Evolutionary conservation across 2,888 invertebrate species (phyloP), one percentile per base, ranked within the genome.

Genomic region (Epinotia bilunana): DNA sequence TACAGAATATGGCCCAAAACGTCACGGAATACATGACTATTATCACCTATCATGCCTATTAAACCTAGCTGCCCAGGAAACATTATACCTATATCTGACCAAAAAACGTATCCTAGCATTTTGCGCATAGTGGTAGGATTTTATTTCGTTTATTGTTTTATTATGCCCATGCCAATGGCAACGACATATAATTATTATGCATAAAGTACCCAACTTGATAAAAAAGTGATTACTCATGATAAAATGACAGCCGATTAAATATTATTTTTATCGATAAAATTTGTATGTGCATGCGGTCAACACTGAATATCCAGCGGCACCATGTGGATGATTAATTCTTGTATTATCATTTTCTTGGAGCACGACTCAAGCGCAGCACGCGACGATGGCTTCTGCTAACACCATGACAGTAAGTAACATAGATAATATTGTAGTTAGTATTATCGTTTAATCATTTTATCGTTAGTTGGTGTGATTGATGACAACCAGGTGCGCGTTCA

Each of bases 351-450:
- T 75, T 64, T 73, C 55, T 73, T 5, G 67, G 49, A 67, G 74
- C 75, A 39, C 73, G 73, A 58, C 49, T 73, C 61, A 43, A 49
- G 71, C 23, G 67, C 71, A 73, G 69, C 73, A 76, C 76, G 62
- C 49, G 39, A 58, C 64, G 67, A 77, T 77, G 63, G 70, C 77
- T 72, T 72, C 78, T 11, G 64, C 77, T 23, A 64, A 77, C 68
- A 76, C 76, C 71, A 74, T 79, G 23, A 78, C 78, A 70, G 79
- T 79, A 65, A 76, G 79, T 76, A 13, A 57, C 61, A 57, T 72
- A 63, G 68, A 64, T 49, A 46, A 62, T 43, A 20, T n/a, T 9
- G n/a, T 13, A 55, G 12, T 53, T 23, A 20, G 20, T 49, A 18
- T 5, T 18, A 68, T 53, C 53, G 53, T 53, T 1, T 64, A 18